Conservation (phyloP, 2,888 invertebrate genomes). For the Catocala sponsa region DNA sequence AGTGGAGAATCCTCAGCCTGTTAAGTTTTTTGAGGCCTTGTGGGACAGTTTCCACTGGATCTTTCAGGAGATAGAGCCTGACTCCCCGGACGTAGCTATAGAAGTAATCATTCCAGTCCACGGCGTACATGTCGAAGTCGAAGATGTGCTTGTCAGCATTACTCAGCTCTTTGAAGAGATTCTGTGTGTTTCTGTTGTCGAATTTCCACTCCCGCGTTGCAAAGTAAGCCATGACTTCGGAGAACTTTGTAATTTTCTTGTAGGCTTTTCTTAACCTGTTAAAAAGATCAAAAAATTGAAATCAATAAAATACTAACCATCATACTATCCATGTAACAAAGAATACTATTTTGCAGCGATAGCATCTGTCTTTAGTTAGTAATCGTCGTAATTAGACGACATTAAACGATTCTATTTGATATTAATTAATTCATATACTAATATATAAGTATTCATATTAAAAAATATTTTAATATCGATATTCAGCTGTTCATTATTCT, state of each 20-base stretch:
- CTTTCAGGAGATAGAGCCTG: slow-evolving; percentile 92
- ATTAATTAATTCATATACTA: too few species aligned
- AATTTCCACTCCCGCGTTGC: slow-evolving; percentile 92
- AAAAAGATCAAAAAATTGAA: not conserved
- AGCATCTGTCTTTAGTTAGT: too few species aligned
- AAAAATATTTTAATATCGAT: too few species aligned
- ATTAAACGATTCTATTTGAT: too few species aligned
- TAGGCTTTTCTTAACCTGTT: slow-evolving; percentile 92
- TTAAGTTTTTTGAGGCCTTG: slow-evolving; percentile 83
- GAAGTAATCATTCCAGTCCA: slow-evolving; percentile 92
- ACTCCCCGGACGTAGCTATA: slow-evolving; percentile 91
- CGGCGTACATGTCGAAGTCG: slow-evolving; percentile 89
- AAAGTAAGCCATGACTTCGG: slow-evolving; percentile 92
- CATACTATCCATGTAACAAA: too few species aligned
- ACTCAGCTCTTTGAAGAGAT: slow-evolving; percentile 85
- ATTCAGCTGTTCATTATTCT: too few species aligned
- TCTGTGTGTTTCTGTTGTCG: slow-evolving; percentile 87
- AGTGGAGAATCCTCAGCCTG: slow-evolving; percentile 63
- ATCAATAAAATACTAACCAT: too few species aligned
- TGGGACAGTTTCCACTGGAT: slow-evolving; percentile 90
- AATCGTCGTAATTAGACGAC: too few species aligned
- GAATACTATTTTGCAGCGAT: too few species aligned
- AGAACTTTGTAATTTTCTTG: slow-evolving; percentile 91
- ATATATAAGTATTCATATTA: too few species aligned
- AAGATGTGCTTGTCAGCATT: slow-evolving; percentile 89